Evolutionary conservation across 1,140 invertebrate species (phyloP).

Genomic region (Drosophila sulfurigaster): DNA sequence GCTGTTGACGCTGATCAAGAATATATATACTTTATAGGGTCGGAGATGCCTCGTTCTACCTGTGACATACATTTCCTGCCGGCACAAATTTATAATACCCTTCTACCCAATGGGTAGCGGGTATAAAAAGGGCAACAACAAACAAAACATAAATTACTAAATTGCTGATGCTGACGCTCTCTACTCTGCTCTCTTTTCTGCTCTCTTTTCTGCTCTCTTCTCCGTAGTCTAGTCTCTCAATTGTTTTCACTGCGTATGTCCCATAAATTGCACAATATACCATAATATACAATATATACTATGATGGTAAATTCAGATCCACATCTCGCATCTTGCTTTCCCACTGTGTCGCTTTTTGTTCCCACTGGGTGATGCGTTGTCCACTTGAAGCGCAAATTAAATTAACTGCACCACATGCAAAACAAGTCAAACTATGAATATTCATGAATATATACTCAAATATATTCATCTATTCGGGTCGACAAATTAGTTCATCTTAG

Average conservation of each 20-base stretch:
- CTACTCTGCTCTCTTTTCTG: background rate
- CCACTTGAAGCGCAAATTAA: slow-evolving; percentile 39
- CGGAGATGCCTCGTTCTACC: no score
- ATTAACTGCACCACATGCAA: slow-evolving; percentile 50
- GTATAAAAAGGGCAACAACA: slow-evolving; percentile 24
- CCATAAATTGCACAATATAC: slow-evolving; percentile 3
- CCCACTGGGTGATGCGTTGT: slow-evolving; percentile 2
- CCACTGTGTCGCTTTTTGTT: background rate
- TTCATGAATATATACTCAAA: slow-evolving; percentile 3
- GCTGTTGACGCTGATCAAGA: no score
- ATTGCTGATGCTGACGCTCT: slow-evolving; percentile 25
- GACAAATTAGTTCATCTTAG: no score
- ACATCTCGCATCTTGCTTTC: no score
- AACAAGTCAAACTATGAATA: slow-evolving; percentile 21
- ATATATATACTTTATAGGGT: no score
- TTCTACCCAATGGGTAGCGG: no score
- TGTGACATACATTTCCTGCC: no score
- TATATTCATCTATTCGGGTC: slow-evolving; percentile 20
- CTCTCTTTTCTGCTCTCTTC: background rate
- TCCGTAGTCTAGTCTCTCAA: slow-evolving; percentile 18
- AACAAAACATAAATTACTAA: slow-evolving; percentile 47
- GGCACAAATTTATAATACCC: no score
- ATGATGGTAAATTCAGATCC: no score
- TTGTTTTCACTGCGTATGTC: slow-evolving; percentile 30
- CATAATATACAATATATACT: background rate